phyloP scores from a whole-genome alignment of 1,140 invertebrate genomes.

The Pogonomyrmex californicus region DNA sequence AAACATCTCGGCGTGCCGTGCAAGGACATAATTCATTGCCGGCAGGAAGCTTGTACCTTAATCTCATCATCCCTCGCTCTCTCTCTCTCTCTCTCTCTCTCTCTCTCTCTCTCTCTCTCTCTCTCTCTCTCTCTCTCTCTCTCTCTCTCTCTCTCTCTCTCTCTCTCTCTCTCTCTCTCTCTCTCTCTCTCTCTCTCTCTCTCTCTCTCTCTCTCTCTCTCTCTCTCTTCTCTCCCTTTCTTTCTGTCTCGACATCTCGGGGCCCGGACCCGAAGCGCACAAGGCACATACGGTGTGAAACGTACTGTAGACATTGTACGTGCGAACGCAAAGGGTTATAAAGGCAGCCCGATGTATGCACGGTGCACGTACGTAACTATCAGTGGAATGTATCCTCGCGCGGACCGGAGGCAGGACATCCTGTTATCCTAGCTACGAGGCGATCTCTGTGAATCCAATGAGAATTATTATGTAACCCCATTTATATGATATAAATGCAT shows the following conservation, averaged over 20 bases:
- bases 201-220: background rate
- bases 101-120: background rate
- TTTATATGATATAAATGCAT: conserved; percentile 76
- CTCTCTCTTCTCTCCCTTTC: conserved; percentile 1
- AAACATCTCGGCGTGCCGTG: conserved; percentile 74
- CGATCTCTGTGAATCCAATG: conserved; percentile 76
- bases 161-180: no score
- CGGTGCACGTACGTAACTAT: conserved; percentile 73
- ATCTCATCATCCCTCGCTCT: conserved; percentile 73
- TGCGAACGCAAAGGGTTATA: conserved; percentile 69
- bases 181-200: background rate
- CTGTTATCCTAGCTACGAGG: conserved; percentile 73
- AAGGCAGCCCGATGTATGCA: conserved; percentile 70
- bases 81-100: conserved; percentile 3
- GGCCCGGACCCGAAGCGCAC: conserved; percentile 35
- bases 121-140: no score
- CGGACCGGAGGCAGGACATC: conserved; percentile 67
- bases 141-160: no score
- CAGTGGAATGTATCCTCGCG: conserved; percentile 75
- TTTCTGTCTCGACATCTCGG: background rate
- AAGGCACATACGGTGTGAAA: conserved; percentile 64
- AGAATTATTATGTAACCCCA: conserved; percentile 79
- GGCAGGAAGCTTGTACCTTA: conserved; percentile 80
- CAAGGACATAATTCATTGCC: conserved; percentile 79
- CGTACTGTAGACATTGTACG: conserved; percentile 66